These are phyloP conservation scores for Chiridota heheva DNA, from an alignment of 35 echinoderm and acorn worm genomes.

Conservation along the genomic window DNA sequence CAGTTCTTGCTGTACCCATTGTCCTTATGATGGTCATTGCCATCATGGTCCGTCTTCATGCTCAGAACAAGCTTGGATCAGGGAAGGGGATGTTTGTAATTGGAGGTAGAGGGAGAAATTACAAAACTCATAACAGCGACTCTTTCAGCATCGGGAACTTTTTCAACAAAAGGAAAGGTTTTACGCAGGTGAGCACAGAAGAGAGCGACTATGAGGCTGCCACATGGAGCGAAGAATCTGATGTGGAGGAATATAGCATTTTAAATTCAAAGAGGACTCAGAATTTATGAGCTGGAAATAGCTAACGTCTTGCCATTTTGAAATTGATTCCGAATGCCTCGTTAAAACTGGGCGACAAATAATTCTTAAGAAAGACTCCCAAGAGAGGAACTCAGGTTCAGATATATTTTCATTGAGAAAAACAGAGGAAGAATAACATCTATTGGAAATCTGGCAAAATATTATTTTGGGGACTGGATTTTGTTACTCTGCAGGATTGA, in stretches of 20 bases:
- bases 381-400: no score
- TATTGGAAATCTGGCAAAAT: no score
- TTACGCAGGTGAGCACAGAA: constrained; percentile 89
- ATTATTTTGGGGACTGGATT: no score
- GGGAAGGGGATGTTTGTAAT: constrained; percentile 15
- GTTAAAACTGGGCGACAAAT: no score
- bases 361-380: no score
- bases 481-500: no score
- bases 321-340: no score
- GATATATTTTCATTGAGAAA: no score
- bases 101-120: neutral
- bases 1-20: constrained; percentile 84
- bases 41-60: constrained; percentile 75
- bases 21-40: constrained; percentile 83
- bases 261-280: constrained; percentile 82
- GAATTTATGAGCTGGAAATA: constrained; percentile 83
- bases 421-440: no score
- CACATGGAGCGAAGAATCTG: constrained; percentile 87
- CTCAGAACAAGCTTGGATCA: constrained; percentile 56
- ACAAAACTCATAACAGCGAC: constrained; percentile 16
- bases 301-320: no score
- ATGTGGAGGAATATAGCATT: constrained; percentile 94
- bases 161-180: constrained; percentile 86
- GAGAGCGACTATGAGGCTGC: constrained; percentile 77
- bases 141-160: constrained; percentile 88